Evolutionary conservation across 2,797 vertebrate genomes (phyloP).

Genomic region (Chromobotia macracanthus): DNA sequence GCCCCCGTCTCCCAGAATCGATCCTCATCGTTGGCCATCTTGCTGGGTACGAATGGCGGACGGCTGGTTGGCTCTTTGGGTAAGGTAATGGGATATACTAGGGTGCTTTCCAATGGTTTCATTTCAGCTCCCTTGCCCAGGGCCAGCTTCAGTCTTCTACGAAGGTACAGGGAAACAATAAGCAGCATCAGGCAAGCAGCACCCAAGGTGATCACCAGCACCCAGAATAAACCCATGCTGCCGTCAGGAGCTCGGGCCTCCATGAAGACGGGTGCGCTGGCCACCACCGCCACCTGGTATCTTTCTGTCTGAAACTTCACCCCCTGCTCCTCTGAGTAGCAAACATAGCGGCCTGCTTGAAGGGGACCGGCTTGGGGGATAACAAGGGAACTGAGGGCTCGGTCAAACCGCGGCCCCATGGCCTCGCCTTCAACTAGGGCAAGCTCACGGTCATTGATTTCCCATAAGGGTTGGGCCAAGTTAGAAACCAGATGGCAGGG

Average conservation of each 20-base stretch:
- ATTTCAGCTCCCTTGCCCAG: conserved; percentile 85
- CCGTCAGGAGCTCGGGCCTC: conserved; percentile 87
- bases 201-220: conserved; percentile 88
- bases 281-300: conserved; percentile 86
- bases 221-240: conserved; percentile 90
- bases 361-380: conserved; percentile 78
- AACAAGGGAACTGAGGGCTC: conserved; percentile 84
- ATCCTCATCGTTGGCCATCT: conserved; percentile 87
- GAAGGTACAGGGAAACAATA: conserved; percentile 86
- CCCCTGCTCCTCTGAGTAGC: conserved; percentile 89
- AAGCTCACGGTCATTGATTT: conserved; percentile 85
- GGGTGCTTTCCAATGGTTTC: conserved; percentile 89
- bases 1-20: conserved; percentile 94
- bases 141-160: conserved; percentile 86
- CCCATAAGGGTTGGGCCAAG: conserved; percentile 87
- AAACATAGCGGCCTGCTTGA: conserved; percentile 85
- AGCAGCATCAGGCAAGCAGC: conserved; percentile 86
- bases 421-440: conserved; percentile 63
- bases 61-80: conserved; percentile 86
- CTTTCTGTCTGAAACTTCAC: conserved; percentile 83
- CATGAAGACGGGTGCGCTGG: conserved; percentile 82
- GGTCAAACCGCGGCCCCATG: conserved; percentile 80
- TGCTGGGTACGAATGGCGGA: conserved; percentile 83
- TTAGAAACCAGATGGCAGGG: conserved; percentile 92
- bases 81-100: conserved; percentile 92